phyloP scores from a whole-genome alignment of 2,113 vertebrate species.

The Daubentonia madagascariensis region DNA sequence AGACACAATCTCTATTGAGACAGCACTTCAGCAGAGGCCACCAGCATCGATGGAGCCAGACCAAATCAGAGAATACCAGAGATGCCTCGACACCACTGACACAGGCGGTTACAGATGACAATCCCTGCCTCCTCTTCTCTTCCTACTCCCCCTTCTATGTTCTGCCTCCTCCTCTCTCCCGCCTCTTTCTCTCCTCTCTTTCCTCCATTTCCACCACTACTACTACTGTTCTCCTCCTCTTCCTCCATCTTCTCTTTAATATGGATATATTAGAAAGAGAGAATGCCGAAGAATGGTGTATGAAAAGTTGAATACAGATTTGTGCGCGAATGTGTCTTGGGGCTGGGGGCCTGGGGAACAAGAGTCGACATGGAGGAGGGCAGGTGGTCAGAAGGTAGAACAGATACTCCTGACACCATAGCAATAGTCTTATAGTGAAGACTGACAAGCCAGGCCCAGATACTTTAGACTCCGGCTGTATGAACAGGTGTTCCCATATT shows the following conservation, averaged over 20 bases:
- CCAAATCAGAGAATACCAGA: neutral
- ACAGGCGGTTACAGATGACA: neutral
- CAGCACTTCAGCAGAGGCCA: neutral
- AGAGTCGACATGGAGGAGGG: neutral
- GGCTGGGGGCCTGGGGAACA: neutral
- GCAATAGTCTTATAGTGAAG: neutral
- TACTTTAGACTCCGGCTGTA: neutral
- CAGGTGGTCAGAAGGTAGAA: neutral
- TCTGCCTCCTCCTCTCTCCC: neutral
- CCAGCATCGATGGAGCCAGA: neutral
- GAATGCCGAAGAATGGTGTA: neutral
- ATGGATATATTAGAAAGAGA: neutral
- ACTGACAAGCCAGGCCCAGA: neutral
- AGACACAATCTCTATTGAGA: neutral
- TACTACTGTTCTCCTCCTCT: neutral
- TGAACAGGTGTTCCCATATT: neutral
- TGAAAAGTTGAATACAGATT: neutral
- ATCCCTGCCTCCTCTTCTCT: neutral
- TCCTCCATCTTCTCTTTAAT: neutral
- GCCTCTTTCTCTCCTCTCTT: no score
- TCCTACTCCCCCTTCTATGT: no score
- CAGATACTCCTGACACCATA: neutral
- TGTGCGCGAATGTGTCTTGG: neutral
- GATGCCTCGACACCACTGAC: no score
- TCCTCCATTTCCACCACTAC: no score